Conservation (phyloP, 1,140 invertebrate species). For the Helicoverpa armigera region DNA sequence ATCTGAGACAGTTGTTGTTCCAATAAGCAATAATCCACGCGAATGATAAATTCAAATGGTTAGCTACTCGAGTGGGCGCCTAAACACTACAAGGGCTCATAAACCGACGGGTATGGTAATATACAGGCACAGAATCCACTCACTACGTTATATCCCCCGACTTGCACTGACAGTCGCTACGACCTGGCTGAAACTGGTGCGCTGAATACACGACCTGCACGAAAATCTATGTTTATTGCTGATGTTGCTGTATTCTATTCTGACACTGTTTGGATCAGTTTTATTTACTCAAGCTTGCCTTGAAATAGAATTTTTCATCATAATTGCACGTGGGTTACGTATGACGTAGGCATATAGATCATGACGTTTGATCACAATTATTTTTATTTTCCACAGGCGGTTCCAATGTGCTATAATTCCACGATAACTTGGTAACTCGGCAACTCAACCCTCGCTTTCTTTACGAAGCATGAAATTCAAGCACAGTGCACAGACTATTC, state of each 20-base stretch:
- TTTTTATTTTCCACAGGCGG: no score
- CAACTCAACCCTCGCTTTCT: not conserved
- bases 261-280: no score
- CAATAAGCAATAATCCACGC: slow-evolving; percentile 80
- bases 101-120: slow-evolving; percentile 83
- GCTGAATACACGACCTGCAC: slow-evolving; percentile 11
- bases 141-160: slow-evolving; percentile 68
- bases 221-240: slow-evolving; percentile 3
- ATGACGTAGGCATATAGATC: no score
- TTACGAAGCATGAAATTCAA: slow-evolving; percentile 16
- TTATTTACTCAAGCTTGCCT: no score
- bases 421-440: not conserved
- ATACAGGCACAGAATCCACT: slow-evolving; percentile 66
- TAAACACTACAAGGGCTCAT: slow-evolving; percentile 81
- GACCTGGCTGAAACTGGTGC: slow-evolving; percentile 63
- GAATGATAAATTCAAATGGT: slow-evolving; percentile 82
- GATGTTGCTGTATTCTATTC: not conserved
- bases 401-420: not conserved
- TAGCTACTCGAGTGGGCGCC: slow-evolving; percentile 77
- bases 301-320: no score
- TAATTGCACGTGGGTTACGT: no score
- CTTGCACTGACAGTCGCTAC: slow-evolving; percentile 66
- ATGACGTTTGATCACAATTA: no score
- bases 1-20: slow-evolving; percentile 72
- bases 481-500: slow-evolving; percentile 5